These are phyloP conservation scores for Platycheirus rosarum DNA, from an alignment of 2,888 invertebrate genomes.

Conservation along the genomic window DNA sequence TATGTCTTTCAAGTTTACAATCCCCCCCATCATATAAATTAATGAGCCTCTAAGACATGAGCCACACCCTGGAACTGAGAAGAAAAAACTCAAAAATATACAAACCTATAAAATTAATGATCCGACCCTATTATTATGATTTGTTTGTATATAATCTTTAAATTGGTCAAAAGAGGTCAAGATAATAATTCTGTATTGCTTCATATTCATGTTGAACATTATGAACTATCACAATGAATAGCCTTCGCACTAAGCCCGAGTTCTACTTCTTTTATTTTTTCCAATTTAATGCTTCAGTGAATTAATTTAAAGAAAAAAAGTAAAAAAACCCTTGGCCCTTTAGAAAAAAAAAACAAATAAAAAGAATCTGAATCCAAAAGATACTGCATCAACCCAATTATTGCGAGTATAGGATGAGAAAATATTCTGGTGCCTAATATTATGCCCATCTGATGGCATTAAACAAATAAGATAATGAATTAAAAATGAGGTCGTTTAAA, in stretches of 20 bases:
- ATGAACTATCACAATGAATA: not conserved
- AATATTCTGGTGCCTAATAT: slow-evolving; percentile 38
- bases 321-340: slow-evolving; percentile 2
- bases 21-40: slow-evolving; percentile 27
- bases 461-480: slow-evolving; percentile 37
- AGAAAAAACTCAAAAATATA: not conserved
- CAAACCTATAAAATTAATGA: slow-evolving; percentile 40
- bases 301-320: slow-evolving; percentile 26
- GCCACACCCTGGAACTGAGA: slow-evolving; percentile 10
- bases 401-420: slow-evolving; percentile 40
- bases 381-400: slow-evolving; percentile 31
- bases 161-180: slow-evolving; percentile 33
- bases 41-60: slow-evolving; percentile 19
- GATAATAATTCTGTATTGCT: slow-evolving; percentile 34
- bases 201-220: slow-evolving; percentile 22
- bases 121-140: slow-evolving; percentile 27
- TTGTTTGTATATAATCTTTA: slow-evolving; percentile 24
- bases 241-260: slow-evolving; percentile 33
- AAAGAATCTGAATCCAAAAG: not conserved
- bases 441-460: slow-evolving; percentile 21
- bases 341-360: not conserved
- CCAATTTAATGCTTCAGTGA: slow-evolving; percentile 64
- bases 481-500: slow-evolving; percentile 59
- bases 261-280: slow-evolving; percentile 8
- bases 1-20: slow-evolving; percentile 32